A percentile compares a stretch with the other conserved stretches of the same genome.
Evolutionary conservation across 2,888 invertebrate genomes (phyloP).

Genomic region (Drosophila gaucha): DNA sequence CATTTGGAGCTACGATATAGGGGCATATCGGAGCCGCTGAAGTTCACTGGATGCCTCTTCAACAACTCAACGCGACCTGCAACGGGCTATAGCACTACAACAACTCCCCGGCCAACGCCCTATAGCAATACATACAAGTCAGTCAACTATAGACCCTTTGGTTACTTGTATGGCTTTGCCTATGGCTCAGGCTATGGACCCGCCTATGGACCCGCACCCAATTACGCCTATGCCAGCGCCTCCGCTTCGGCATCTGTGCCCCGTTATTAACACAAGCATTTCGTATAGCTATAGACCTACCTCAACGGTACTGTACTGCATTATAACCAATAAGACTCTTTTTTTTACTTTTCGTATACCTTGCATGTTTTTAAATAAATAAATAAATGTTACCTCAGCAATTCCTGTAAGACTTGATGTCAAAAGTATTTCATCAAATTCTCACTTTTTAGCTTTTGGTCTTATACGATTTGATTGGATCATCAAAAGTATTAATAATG

Average conservation of each 20-base stretch:
- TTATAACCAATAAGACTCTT: neutral
- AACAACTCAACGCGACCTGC: neutral
- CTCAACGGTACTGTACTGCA: neutral
- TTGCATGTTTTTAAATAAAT: neutral
- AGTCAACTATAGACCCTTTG: conserved; percentile 7
- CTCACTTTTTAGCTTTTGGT: neutral
- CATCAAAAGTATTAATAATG: neutral
- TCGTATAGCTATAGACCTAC: neutral
- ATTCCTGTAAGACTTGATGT: neutral
- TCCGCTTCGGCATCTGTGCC: conserved; percentile 10
- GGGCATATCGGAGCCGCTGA: conserved; percentile 14
- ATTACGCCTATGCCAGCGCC: neutral
- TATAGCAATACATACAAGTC: neutral
- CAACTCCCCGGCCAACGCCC: neutral
- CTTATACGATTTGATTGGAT: neutral
- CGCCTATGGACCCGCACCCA: neutral
- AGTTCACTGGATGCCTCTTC: conserved; percentile 30
- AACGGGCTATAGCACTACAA: neutral
- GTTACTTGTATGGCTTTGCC: conserved; percentile 10
- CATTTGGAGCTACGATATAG: conserved; percentile 7
- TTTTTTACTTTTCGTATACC: neutral
- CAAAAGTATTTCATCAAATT: neutral
- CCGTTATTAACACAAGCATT: neutral
- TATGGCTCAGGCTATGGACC: neutral
- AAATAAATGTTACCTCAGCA: neutral